Percentiles rank a stretch among this genome's conserved stretches.
Evolutionary conservation across 2,797 vertebrate genomes (phyloP).

Genomic region (Anguilla pacifica): DNA sequence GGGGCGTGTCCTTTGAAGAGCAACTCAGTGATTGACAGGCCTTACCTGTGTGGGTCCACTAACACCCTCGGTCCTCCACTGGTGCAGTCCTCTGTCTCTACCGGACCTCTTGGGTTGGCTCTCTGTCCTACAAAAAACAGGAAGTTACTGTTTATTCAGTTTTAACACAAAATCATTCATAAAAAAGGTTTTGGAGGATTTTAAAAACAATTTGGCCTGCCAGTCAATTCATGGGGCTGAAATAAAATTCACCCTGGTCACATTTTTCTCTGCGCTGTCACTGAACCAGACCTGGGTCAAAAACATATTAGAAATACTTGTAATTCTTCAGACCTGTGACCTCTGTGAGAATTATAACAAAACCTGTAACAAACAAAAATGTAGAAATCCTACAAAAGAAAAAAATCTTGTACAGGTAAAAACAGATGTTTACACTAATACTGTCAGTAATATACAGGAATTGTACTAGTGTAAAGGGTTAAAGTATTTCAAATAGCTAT

Average conservation of each 20-base stretch:
- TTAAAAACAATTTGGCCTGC: background rate
- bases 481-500: background rate
- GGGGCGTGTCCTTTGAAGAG: background rate
- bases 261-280: background rate
- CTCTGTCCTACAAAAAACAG: background rate
- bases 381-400: background rate
- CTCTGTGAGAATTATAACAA: background rate
- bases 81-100: background rate
- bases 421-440: background rate
- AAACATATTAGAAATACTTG: background rate
- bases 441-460: background rate
- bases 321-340: background rate
- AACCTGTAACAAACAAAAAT: background rate
- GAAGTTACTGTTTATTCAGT: background rate
- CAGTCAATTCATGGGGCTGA: background rate
- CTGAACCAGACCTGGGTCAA: background rate
- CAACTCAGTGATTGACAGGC: background rate
- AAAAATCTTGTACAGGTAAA: background rate
- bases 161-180: background rate
- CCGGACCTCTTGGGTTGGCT: background rate
- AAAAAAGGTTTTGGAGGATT: background rate
- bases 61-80: background rate
- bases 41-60: constrained; percentile 9
- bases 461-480: background rate
- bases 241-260: background rate